Conservation (phyloP, 2,888 invertebrate species). For the Antitype chi region DNA sequence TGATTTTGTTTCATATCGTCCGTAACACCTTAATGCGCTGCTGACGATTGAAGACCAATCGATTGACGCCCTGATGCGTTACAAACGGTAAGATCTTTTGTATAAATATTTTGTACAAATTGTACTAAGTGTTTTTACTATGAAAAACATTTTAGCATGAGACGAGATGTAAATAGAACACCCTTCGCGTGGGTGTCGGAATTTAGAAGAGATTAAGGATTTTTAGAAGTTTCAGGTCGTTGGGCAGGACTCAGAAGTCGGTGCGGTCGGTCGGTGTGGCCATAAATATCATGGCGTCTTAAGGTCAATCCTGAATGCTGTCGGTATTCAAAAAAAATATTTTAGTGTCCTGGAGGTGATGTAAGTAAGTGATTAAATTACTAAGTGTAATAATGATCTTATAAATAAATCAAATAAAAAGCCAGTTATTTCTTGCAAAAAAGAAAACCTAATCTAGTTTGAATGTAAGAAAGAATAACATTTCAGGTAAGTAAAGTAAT, state of each 20-base stretch:
- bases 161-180: slow-evolving; percentile 39
- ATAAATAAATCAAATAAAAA: too few relatives aligned
- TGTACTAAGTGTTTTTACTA: slow-evolving; percentile 58
- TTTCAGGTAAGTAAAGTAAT: too few relatives aligned
- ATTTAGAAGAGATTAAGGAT: slow-evolving; percentile 22
- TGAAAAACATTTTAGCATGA: slow-evolving; percentile 40
- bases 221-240: slow-evolving; percentile 27
- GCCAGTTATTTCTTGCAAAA: too few relatives aligned
- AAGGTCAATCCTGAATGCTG: background rate
- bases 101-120: slow-evolving; percentile 55
- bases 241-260: slow-evolving; percentile 17
- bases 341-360: background rate
- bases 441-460: too few relatives aligned
- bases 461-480: too few relatives aligned
- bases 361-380: background rate
- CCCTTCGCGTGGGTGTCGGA: slow-evolving; percentile 14
- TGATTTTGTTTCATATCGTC: slow-evolving; percentile 43
- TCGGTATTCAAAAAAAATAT: background rate
- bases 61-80: slow-evolving; percentile 53
- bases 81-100: slow-evolving; percentile 49
- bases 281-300: slow-evolving; percentile 15
- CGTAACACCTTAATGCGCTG: slow-evolving; percentile 48
- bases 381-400: background rate
- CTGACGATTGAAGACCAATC: slow-evolving; percentile 52
- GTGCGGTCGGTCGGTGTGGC: background rate